Evolutionary conservation across 2,888 invertebrate species (phyloP).

Genomic region (Mechanitis mazaeus): DNA sequence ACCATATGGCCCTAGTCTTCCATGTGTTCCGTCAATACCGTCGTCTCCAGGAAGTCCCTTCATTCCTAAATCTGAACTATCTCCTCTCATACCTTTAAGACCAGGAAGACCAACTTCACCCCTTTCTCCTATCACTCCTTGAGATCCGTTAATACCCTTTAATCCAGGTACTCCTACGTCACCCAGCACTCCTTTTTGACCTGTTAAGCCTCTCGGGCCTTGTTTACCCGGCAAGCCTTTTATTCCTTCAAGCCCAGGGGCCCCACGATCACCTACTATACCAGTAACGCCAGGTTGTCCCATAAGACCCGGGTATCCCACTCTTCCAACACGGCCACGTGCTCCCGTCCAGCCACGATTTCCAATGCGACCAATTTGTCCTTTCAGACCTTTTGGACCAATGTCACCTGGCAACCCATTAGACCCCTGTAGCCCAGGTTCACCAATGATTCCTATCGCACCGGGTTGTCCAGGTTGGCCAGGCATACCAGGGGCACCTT

Average conservation of each 20-base stretch:
- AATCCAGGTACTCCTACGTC: conserved; percentile 40
- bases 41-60: conserved; percentile 75
- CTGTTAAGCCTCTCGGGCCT: conserved; percentile 48
- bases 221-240: conserved; percentile 84
- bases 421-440: conserved; percentile 64
- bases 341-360: conserved; percentile 55
- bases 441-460: conserved; percentile 75
- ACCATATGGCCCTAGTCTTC: conserved; percentile 69
- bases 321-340: conserved; percentile 53
- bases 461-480: conserved; percentile 87
- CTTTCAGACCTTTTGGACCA: conserved; percentile 76
- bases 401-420: conserved; percentile 53
- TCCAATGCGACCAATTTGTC: conserved; percentile 70
- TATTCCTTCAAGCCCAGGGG: conserved; percentile 69
- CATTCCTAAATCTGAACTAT: conserved; percentile 72
- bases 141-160: conserved; percentile 49
- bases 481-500: conserved; percentile 82
- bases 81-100: conserved; percentile 75
- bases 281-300: conserved; percentile 53
- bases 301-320: conserved; percentile 60
- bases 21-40: conserved; percentile 47
- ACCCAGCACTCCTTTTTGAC: conserved; percentile 45
- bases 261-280: conserved; percentile 61
- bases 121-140: conserved; percentile 65
- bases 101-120: conserved; percentile 72